Percentiles rank a stretch among this genome's conserved stretches.
phyloP scores from a whole-genome alignment of 2,888 invertebrate species.

The Caenorhabditis wallacei region DNA sequence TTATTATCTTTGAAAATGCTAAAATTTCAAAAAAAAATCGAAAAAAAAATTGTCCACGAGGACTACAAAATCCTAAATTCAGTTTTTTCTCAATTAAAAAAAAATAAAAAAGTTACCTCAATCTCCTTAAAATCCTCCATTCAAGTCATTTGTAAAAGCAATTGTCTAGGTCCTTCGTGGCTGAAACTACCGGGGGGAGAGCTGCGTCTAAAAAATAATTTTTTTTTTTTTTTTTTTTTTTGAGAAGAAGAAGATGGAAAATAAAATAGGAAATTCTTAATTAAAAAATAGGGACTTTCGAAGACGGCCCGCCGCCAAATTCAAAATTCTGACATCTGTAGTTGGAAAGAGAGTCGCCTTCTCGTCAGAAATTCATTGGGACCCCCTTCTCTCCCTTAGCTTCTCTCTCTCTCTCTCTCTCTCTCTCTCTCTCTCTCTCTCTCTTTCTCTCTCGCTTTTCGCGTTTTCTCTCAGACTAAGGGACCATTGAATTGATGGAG shows the following conservation, averaged over 20 bases:
- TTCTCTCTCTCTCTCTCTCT: too few relatives aligned
- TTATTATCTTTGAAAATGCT: too few relatives aligned
- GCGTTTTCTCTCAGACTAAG: too few relatives aligned
- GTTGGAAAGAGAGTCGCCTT: not conserved
- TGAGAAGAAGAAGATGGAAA: too few relatives aligned
- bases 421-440: too few relatives aligned
- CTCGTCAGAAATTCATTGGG: conserved; percentile 64
- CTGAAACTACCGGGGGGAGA: conserved; percentile 8
- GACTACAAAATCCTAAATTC: too few relatives aligned
- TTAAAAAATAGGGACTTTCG: conserved; percentile 30
- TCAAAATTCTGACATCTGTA: conserved; percentile 59
- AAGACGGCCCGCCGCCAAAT: conserved; percentile 48
- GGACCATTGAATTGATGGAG: not conserved
- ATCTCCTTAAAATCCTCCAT: conserved; percentile 76
- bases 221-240: too few relatives aligned
- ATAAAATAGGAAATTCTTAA: conserved; percentile 13
- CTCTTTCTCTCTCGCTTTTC: too few relatives aligned
- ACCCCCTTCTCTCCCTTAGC: too few relatives aligned
- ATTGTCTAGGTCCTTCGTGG: conserved; percentile 1
- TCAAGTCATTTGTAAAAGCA: conserved; percentile 63
- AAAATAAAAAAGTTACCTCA: conserved; percentile 50
- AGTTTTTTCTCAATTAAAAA: not conserved
- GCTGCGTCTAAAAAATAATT: not conserved
- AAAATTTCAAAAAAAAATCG: too few relatives aligned
- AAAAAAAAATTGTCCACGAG: too few relatives aligned